A percentile compares a stretch with the other conserved stretches of the same genome.
Evolutionary conservation across 2,113 vertebrate species (phyloP).

Genomic region (cattle (Bos taurus)): ARS-UCD2.0 NC_037328.1:82376001-82376500

Average conservation of each 20-base stretch:
- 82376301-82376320: neutral
- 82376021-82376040: neutral
- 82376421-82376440: neutral
- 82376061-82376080: neutral
- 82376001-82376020: neutral
- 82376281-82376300: neutral
- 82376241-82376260: neutral
- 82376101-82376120: neutral
- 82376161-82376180: neutral
- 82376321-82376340: neutral
- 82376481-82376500: constrained; percentile 15
- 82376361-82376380: neutral
- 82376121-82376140: neutral
- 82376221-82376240: neutral
- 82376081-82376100: neutral
- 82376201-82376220: neutral
- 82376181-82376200: neutral
- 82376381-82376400: neutral
- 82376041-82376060: neutral
- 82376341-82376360: neutral
- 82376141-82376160: neutral
- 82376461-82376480: neutral
- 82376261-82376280: constrained; percentile 6
- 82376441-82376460: neutral
- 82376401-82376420: neutral